A percentile compares a stretch with the other conserved stretches of the same genome.
Conservation (phyloP, 2,113 vertebrate species). For the Steatornis caripensis region DNA sequence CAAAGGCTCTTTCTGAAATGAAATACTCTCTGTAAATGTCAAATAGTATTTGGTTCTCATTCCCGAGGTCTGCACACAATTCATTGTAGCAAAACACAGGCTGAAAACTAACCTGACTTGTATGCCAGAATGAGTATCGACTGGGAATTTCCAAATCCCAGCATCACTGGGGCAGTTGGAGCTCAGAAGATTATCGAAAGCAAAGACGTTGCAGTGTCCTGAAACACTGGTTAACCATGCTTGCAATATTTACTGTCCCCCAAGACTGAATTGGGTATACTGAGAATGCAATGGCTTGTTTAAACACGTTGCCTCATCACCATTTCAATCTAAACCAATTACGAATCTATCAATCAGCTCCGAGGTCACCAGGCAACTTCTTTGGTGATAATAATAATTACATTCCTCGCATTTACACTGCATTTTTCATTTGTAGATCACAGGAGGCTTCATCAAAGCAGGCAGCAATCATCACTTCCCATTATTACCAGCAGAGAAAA, state of each 20-base stretch:
- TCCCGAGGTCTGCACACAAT: neutral
- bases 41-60: neutral
- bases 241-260: neutral
- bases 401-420: neutral
- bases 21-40: neutral
- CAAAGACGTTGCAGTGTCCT: neutral
- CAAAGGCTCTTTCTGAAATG: neutral
- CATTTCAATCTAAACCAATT: neutral
- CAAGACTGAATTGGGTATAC: neutral
- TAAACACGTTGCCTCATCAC: neutral
- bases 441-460: constrained; percentile 40
- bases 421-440: constrained; percentile 14
- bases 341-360: constrained; percentile 31
- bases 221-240: neutral
- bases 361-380: neutral
- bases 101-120: neutral
- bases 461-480: neutral
- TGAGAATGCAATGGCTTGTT: neutral
- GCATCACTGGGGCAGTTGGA: neutral
- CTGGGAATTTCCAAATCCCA: constrained; percentile 15
- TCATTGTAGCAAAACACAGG: neutral
- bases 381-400: constrained; percentile 44
- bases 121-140: neutral
- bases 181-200: neutral
- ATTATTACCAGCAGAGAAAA: constrained; percentile 1